These are phyloP conservation scores for Panzeria rudis DNA, from an alignment of 2,888 invertebrate species.

Conservation along the genomic window DNA sequence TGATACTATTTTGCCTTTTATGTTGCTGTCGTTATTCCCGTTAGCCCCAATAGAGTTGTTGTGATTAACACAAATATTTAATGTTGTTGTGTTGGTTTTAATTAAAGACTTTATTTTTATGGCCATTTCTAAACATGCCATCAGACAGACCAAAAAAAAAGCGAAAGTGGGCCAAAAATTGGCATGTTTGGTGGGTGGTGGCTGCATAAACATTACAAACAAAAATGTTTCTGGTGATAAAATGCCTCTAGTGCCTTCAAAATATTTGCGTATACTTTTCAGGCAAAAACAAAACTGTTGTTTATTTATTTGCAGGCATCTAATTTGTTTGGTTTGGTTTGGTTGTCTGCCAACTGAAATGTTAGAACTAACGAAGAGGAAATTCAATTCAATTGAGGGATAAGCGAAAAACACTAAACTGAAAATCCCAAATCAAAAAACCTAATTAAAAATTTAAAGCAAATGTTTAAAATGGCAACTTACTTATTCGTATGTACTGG, in stretches of 20 bases:
- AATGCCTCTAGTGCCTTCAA: slow-evolving; percentile 11
- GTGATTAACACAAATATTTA: slow-evolving; percentile 62
- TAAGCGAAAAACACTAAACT: slow-evolving; percentile 15
- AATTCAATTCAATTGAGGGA: slow-evolving; percentile 31
- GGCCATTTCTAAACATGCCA: slow-evolving; percentile 39
- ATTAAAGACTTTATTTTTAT: slow-evolving; percentile 56
- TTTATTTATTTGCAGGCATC: background rate
- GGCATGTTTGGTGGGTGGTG: slow-evolving; percentile 1
- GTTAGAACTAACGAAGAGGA: slow-evolving; percentile 1
- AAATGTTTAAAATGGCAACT: background rate
- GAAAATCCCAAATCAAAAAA: slow-evolving; percentile 36
- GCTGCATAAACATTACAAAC: background rate
- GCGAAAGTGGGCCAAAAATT: no score
- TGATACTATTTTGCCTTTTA: background rate
- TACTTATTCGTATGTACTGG: no score
- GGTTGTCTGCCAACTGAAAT: slow-evolving; percentile 17
- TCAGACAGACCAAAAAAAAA: slow-evolving; percentile 8
- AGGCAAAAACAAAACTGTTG: slow-evolving; percentile 18
- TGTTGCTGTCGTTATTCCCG: background rate
- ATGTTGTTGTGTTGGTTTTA: slow-evolving; percentile 53
- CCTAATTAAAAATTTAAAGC: slow-evolving; percentile 47
- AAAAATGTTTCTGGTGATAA: background rate
- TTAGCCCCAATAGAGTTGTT: slow-evolving; percentile 17
- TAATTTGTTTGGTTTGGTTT: slow-evolving; percentile 32
- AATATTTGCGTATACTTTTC: slow-evolving; percentile 1